Percentiles rank a stretch among this genome's conserved stretches.
Conservation (phyloP, 2,888 invertebrate genomes). For the Scaptomyza flava region DNA sequence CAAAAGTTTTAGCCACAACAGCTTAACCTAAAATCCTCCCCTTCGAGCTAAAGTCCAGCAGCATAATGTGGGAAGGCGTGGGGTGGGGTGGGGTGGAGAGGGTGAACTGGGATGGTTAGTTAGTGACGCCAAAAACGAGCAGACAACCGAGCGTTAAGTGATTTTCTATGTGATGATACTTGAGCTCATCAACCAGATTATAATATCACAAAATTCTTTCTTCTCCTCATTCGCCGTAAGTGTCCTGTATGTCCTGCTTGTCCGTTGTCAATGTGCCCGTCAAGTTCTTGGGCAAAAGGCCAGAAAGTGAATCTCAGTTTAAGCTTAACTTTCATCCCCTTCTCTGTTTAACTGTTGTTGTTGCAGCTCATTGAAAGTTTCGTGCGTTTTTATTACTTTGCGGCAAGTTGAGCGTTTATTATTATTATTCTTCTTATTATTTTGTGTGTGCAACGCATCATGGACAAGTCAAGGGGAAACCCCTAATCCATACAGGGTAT, state of each 20-base stretch:
- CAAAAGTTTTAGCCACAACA: constrained; percentile 78
- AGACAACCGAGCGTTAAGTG: constrained; percentile 70
- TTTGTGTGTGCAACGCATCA: constrained; percentile 16
- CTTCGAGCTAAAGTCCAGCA: constrained; percentile 30
- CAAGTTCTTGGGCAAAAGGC: constrained; percentile 74
- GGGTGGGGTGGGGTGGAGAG: neutral
- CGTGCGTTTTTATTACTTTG: constrained; percentile 77
- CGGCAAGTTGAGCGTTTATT: constrained; percentile 60
- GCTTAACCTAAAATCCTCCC: constrained; percentile 79
- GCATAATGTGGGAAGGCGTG: neutral
- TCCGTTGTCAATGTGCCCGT: constrained; percentile 64
- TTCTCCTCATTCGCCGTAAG: neutral
- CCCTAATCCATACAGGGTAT: constrained; percentile 38
- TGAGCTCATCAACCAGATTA: constrained; percentile 71
- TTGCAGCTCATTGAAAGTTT: constrained; percentile 73
- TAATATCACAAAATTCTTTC: constrained; percentile 71
- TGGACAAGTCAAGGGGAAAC: neutral
- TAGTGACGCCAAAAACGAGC: constrained; percentile 30
- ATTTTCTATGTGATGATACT: constrained; percentile 81
- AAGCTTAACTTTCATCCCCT: constrained; percentile 24
- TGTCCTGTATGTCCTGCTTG: constrained; percentile 18
- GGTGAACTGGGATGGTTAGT: neutral
- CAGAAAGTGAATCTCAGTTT: constrained; percentile 51
- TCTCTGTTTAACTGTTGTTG: constrained; percentile 26
- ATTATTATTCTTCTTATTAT: constrained; percentile 20